Conservation (phyloP, 2,797 vertebrate genomes). For the Sebastes goodei region DNA sequence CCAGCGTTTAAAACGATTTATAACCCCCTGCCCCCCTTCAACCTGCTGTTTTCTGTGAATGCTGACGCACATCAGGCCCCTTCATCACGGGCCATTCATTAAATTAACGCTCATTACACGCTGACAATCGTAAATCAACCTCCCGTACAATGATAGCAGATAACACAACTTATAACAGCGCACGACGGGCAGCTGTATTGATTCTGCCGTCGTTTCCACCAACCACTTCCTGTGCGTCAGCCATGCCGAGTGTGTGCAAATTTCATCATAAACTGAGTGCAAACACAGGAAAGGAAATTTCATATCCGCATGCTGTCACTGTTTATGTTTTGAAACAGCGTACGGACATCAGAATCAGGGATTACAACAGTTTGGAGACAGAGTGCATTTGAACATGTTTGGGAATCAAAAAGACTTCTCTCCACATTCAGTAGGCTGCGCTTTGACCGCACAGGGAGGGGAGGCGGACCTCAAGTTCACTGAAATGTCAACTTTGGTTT, state of each 20-base stretch:
- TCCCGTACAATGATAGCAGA: slow-evolving; percentile 67
- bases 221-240: slow-evolving; percentile 76
- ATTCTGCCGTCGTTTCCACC: slow-evolving; percentile 44
- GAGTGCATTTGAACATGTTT: slow-evolving; percentile 50
- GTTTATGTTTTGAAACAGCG: slow-evolving; percentile 67
- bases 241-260: slow-evolving; percentile 64
- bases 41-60: slow-evolving; percentile 64
- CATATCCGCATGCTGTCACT: slow-evolving; percentile 75
- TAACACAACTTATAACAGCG: slow-evolving; percentile 65
- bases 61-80: slow-evolving; percentile 78
- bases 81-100: slow-evolving; percentile 72
- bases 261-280: slow-evolving; percentile 71
- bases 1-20: slow-evolving; percentile 71
- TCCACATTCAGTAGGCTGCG: slow-evolving; percentile 46
- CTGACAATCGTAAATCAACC: slow-evolving; percentile 74
- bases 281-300: slow-evolving; percentile 79
- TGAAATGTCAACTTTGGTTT: slow-evolving; percentile 67
- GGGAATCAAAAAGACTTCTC: slow-evolving; percentile 50
- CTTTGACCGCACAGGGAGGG: slow-evolving; percentile 55
- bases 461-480: slow-evolving; percentile 68
- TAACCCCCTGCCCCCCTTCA: slow-evolving; percentile 58
- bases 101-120: slow-evolving; percentile 74
- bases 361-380: slow-evolving; percentile 37
- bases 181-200: slow-evolving; percentile 60
- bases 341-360: background rate